Conservation (phyloP, 2,888 invertebrate species). For the Orthosia gothica region DNA sequence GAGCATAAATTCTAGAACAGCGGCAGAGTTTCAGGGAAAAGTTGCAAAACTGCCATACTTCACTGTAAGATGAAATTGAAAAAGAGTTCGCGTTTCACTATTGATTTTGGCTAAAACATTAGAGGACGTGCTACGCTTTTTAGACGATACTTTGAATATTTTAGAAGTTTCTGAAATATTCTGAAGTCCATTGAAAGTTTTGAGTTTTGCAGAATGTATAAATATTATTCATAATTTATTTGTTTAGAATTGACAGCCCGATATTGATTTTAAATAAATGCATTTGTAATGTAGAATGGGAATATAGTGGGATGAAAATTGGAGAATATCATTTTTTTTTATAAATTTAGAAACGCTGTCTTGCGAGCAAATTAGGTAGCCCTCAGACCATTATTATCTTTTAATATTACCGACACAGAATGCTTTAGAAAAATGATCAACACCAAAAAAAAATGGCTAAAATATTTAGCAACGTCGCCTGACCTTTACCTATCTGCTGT, state of each 20-base stretch:
- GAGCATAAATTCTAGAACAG: conserved; percentile 45
- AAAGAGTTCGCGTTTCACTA: conserved; percentile 45
- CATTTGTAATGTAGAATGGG: neutral
- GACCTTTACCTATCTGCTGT: neutral
- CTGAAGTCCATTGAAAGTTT: conserved; percentile 21
- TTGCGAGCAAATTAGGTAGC: too few relatives aligned
- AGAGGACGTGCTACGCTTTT: conserved; percentile 38
- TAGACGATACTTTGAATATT: conserved; percentile 31
- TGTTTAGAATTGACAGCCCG: neutral
- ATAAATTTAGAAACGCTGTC: too few relatives aligned
- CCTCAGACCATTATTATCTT: too few relatives aligned
- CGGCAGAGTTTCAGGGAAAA: conserved; percentile 44
- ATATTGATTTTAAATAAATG: neutral
- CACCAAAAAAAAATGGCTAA: too few relatives aligned
- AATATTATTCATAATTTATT: neutral
- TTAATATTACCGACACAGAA: too few relatives aligned
- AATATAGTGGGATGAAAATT: too few relatives aligned
- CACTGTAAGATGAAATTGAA: conserved; percentile 48
- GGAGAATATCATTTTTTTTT: too few relatives aligned
- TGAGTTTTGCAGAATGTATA: conserved; percentile 8
- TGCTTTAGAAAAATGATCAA: too few relatives aligned
- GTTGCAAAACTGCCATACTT: conserved; percentile 51
- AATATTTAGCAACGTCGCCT: neutral
- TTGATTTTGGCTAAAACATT: conserved; percentile 52
- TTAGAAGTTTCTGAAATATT: conserved; percentile 18